Conservation (phyloP, 2,113 vertebrate species). For the Oreochromis niloticus region DNA sequence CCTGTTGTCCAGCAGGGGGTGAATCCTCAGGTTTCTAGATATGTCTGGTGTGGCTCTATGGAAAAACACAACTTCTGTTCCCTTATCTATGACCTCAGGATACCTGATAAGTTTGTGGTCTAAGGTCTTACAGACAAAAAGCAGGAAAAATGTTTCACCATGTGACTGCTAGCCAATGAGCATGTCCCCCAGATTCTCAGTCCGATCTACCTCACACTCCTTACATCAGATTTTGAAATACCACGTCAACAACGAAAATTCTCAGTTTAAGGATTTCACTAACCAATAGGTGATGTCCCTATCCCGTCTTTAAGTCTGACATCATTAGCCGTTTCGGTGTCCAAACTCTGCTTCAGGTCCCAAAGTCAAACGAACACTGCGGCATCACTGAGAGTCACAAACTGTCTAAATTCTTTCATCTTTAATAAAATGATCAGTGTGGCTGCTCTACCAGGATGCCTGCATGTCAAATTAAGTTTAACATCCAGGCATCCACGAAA, state of each 20-base stretch:
- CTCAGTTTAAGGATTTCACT: neutral
- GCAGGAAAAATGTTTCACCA: neutral
- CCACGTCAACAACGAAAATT: neutral
- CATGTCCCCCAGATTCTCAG: neutral
- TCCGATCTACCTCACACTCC: neutral
- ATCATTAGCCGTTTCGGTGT: accelerated
- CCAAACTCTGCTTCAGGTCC: neutral
- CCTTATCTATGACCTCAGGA: neutral
- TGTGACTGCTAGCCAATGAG: neutral
- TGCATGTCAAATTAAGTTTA: accelerated
- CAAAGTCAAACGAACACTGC: accelerated
- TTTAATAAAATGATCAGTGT: neutral
- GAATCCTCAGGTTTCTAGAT: neutral
- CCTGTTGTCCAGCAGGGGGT: neutral
- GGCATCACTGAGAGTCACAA: neutral
- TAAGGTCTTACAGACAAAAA: neutral
- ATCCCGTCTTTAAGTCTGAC: neutral
- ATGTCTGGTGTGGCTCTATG: neutral
- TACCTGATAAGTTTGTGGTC: neutral
- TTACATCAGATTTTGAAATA: neutral
- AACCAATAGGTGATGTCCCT: neutral
- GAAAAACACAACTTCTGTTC: neutral
- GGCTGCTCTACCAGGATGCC: accelerated
- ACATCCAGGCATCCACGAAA: neutral
- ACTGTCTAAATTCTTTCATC: neutral